Conservation (phyloP, 35 echinoderm and acorn worm genomes). For the Heliocidaris tuberculata region DNA sequence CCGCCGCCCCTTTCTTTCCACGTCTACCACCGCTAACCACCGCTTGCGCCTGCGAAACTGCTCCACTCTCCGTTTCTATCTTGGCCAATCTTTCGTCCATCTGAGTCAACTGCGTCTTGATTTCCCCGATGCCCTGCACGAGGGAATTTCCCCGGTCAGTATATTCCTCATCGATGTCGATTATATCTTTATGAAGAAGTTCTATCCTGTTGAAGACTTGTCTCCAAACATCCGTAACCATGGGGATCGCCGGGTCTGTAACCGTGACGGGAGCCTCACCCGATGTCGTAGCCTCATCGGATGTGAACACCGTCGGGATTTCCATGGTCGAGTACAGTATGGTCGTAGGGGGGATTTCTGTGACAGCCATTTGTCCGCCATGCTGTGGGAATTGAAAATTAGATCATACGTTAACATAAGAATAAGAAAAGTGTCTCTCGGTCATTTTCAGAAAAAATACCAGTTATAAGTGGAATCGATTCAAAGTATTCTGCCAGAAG, state of each 20-base stretch:
- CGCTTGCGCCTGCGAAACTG: background rate
- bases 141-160: background rate
- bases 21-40: background rate
- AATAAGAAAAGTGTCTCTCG: too few relatives aligned
- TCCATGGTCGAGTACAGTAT: conserved; percentile 29
- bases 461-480: too few relatives aligned
- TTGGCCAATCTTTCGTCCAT: conserved; percentile 52
- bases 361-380: background rate
- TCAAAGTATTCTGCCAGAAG: too few relatives aligned
- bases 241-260: background rate
- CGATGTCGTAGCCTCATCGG: conserved; percentile 39
- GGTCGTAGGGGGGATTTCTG: conserved; percentile 24
- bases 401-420: too few relatives aligned
- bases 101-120: background rate
- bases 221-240: background rate
- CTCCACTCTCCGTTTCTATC: background rate
- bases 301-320: conserved; percentile 2
- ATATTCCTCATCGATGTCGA: conserved; percentile 44
- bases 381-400: background rate
- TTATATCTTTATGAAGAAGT: conserved; percentile 27
- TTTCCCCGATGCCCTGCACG: background rate
- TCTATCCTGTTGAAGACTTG: conserved; percentile 40
- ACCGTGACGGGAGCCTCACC: background rate
- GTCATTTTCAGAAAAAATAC: too few relatives aligned
- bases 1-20: conserved; percentile 19